phyloP scores from a whole-genome alignment of 2,888 invertebrate genomes.

The Cephus runcator region DNA sequence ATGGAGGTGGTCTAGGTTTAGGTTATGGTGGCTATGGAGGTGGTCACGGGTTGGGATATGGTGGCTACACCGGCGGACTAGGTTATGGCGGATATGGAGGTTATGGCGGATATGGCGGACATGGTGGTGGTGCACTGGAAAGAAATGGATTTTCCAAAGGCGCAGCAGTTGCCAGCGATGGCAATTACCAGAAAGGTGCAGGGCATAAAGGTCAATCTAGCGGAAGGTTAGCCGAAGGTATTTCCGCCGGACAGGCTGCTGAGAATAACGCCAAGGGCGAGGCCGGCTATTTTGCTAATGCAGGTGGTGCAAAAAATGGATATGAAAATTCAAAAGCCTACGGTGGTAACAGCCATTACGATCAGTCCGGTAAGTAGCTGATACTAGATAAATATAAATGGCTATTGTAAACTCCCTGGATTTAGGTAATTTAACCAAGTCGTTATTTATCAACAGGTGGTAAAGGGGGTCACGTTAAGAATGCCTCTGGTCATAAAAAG shows the following conservation, averaged over 20 bases:
- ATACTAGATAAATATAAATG: neutral
- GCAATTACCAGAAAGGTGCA: constrained; percentile 68
- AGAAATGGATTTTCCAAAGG: constrained; percentile 47
- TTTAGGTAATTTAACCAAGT: neutral
- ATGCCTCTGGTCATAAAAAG: constrained; percentile 72
- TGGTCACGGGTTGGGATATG: constrained; percentile 56
- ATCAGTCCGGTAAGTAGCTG: constrained; percentile 68
- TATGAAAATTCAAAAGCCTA: constrained; percentile 72
- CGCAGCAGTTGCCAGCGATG: constrained; percentile 63
- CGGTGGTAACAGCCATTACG: constrained; percentile 70
- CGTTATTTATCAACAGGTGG: constrained; percentile 62
- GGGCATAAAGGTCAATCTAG: constrained; percentile 70
- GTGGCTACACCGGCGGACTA: constrained; percentile 30
- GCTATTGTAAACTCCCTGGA: neutral
- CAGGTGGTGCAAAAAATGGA: constrained; percentile 68
- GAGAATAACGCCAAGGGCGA: constrained; percentile 62
- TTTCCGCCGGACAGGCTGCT: constrained; percentile 68
- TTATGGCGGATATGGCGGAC: constrained; percentile 68
- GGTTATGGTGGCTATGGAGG: constrained; percentile 63
- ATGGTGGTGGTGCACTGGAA: constrained; percentile 71
- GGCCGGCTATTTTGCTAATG: constrained; percentile 67
- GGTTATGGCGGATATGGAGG: constrained; percentile 51
- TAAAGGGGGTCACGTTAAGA: constrained; percentile 69
- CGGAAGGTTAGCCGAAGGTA: constrained; percentile 71
- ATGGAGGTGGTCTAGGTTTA: constrained; percentile 53